Conservation (phyloP, 1,140 invertebrate genomes). For the Trichoplusia ni region DNA sequence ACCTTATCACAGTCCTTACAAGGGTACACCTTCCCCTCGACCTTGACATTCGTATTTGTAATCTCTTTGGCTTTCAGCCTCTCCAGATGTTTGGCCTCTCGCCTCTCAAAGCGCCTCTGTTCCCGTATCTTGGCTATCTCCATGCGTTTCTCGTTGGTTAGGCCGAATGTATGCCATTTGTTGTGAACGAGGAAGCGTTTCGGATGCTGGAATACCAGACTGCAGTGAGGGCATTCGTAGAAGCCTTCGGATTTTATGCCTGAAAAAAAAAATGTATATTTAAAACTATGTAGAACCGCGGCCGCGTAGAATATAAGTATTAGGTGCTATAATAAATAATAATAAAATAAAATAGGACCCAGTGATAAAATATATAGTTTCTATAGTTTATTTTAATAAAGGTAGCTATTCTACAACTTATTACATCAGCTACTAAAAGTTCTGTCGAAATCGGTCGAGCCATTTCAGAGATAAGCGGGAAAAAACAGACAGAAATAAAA, state of each 20-base stretch:
- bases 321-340: too few relatives aligned
- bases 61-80: conserved; percentile 56
- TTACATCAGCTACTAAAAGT: too few relatives aligned
- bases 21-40: conserved; percentile 41
- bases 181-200: conserved; percentile 70
- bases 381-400: too few relatives aligned
- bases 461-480: too few relatives aligned
- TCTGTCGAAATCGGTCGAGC: too few relatives aligned
- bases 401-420: too few relatives aligned
- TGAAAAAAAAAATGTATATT: background rate
- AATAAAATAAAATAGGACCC: too few relatives aligned
- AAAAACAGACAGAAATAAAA: too few relatives aligned
- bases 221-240: conserved; percentile 66
- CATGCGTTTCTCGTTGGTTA: conserved; percentile 53
- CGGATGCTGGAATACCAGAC: conserved; percentile 60
- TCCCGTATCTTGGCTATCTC: conserved; percentile 56
- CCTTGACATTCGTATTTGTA: conserved; percentile 35
- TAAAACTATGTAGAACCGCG: too few relatives aligned
- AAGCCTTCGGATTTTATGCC: conserved; percentile 33
- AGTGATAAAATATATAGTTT: too few relatives aligned
- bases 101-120: conserved; percentile 48
- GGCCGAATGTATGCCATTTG: conserved; percentile 73
- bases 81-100: conserved; percentile 47
- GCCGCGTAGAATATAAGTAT: too few relatives aligned
- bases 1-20: conserved; percentile 69